A percentile compares a stretch with the other conserved stretches of the same genome.
Evolutionary conservation across 1,140 invertebrate genomes (phyloP).

Genomic region (Gryllus bimaculatus): DNA sequence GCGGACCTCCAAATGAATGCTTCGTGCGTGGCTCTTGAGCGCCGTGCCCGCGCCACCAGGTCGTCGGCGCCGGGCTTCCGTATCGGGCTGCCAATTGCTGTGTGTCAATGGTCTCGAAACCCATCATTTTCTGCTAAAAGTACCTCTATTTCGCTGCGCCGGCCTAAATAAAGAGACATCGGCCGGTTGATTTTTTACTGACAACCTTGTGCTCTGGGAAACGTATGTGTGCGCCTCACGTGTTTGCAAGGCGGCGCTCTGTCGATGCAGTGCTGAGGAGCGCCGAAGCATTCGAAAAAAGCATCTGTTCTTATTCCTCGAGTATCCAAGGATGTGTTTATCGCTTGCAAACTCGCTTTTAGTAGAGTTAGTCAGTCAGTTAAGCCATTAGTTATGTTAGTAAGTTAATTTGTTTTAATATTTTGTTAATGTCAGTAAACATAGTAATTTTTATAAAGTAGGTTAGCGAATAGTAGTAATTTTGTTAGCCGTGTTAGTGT

Average conservation of each 20-base stretch:
- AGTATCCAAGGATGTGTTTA: neutral
- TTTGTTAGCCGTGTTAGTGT: neutral
- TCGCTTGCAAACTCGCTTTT: neutral
- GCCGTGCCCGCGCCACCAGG: no score
- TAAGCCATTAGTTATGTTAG: neutral
- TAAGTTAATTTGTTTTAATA: neutral
- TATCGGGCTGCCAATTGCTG: neutral
- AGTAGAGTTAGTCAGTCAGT: neutral
- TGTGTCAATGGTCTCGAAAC: neutral
- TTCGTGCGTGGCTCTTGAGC: neutral
- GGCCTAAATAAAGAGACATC: neutral
- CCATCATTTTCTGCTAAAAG: neutral
- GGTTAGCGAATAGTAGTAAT: neutral
- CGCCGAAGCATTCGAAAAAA: neutral
- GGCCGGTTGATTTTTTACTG: no score
- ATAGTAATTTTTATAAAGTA: neutral
- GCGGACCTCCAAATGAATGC: neutral
- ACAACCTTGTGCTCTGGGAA: no score
- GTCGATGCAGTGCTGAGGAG: neutral
- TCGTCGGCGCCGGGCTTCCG: neutral
- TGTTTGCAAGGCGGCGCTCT: no score
- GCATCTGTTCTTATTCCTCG: neutral
- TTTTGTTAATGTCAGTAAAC: neutral
- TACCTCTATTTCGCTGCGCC: no score
- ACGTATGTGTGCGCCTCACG: no score